Base-by-base conservation (phyloP, 2,113 vertebrate species). In the Gnathonemus longibarbis region DNA sequence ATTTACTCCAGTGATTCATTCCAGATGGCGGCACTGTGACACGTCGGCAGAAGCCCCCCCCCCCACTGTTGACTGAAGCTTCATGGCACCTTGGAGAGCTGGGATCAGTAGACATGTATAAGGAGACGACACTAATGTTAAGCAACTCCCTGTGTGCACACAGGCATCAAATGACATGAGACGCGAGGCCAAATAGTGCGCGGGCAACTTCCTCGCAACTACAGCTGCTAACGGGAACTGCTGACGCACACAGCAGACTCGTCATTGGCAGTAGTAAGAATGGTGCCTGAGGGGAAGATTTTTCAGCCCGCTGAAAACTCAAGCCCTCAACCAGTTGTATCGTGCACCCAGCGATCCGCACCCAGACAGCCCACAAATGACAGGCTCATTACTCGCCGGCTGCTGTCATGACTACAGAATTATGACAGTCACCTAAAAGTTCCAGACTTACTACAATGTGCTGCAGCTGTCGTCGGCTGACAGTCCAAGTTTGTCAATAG, bases 1-100 rank as follows among this genome's bases (percentile, higher is more conserved):
- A 86, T 90, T 91, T 74, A 80, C 89, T 86, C 66, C 66, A 39
- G 58, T 87, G 77, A 87, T 88, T 80, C 27, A 46, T 66, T 88
- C 74, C 89, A 53, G 45, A 77, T 62, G 35, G 62, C 53, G 2
- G 56, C 84, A 46, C 53, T 90, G 35, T n/a, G 56, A 58, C 56
- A 46, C 31, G 27, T 49, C 70, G 17, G 77, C 21, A 88, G 45
- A 24, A 24, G 74, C 74, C 13, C 42, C 15, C 45, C 45, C 31
- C 35, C 56, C 0, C 15, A 45, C 80, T 45, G 45, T 17, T 4
- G 45, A 45, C 80, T 11, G 48, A 89, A 80, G 49, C 48, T n/a
- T 74, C 74, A 35, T 1, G 49, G 49, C 48, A 31, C 49, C 31
- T 56, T 19, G 21, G 77, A 17, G 27, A 53, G 50, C 70, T 39